Conservation (phyloP, 1,140 invertebrate genomes). For the Agrilus planipennis region DNA sequence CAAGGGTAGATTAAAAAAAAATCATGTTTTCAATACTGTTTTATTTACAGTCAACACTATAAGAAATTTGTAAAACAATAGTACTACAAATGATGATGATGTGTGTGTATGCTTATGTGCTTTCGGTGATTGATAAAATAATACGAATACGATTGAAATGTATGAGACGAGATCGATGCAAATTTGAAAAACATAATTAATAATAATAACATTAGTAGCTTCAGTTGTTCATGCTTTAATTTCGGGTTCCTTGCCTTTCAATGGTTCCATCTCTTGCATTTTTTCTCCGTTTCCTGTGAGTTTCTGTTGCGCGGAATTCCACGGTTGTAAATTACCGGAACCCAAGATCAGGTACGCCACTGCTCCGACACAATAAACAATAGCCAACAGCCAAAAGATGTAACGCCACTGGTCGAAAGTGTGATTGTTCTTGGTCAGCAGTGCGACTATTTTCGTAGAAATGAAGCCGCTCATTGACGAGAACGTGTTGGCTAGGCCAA, state of each 20-base stretch:
- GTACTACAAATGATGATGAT: no score
- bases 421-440: slow-evolving; percentile 62
- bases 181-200: no score
- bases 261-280: slow-evolving; percentile 34
- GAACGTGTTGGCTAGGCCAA: slow-evolving; percentile 81
- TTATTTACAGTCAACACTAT: no score
- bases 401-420: slow-evolving; percentile 68
- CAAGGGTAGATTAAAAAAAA: no score
- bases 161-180: no score
- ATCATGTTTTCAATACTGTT: no score
- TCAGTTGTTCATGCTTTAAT: slow-evolving; percentile 1
- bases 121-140: no score
- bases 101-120: no score
- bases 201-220: neutral
- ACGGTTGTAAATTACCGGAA: slow-evolving; percentile 56
- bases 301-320: slow-evolving; percentile 40
- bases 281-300: slow-evolving; percentile 14
- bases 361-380: slow-evolving; percentile 57
- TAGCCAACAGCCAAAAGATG: slow-evolving; percentile 72
- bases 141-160: no score
- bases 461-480: slow-evolving; percentile 80
- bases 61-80: no score
- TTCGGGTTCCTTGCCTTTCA: slow-evolving; percentile 20
- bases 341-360: slow-evolving; percentile 56
- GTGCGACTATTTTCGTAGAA: slow-evolving; percentile 73